Evolutionary conservation across 2,797 vertebrate species (phyloP), one percentile per base, ranked within the genome.

Genomic region (Rhinogobio ventralis): DNA sequence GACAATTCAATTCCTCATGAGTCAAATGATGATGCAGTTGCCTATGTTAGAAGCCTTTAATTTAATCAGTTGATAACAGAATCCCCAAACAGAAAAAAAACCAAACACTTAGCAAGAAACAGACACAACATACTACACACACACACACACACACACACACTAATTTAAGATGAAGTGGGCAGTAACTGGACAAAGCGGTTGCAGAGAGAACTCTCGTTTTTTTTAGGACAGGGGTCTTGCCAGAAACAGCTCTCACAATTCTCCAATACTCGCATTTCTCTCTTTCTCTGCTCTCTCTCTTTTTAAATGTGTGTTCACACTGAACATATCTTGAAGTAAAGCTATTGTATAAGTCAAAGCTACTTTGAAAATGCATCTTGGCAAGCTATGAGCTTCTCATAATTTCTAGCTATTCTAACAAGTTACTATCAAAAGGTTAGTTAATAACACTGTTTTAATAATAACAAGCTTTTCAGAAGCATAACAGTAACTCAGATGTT

Each of bases 1-100:
- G 33, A 25, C 55, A 45, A 39, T 46, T 57, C 39, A 9, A 71
- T 30, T 82, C 20, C 33, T 71, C 42, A 25, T 23, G 69, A 86
- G 74, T 62, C 87, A 87, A 30, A 53, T 88, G 82, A 87, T 91
- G 87, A 91, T 91, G 94, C 87, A 91, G 90, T 80, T 88, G 89
- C 88, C 87, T 62, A 74, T 36, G 19, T 39, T 60, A 87, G 80
- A 68, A 72, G 80, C 60, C 84, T 86, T 71, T 64, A 42, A 72
- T 83, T 80, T 19, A 71, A 88, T 8, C 36, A 73, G 36, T 19
- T 72, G 53, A 78, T 19, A 64, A 60, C 68, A 76, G 57, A 57
- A 73, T 4, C 15, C 49, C 36, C 28, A 5, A 36, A 25, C 15
- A 39, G 20, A 80, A 51, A 55, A 39, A 53, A 30, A 1, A 6